A percentile compares a stretch with the other conserved stretches of the same genome.
Evolutionary conservation across 2,888 invertebrate genomes (phyloP).

Genomic region (Apodemia zela): DNA sequence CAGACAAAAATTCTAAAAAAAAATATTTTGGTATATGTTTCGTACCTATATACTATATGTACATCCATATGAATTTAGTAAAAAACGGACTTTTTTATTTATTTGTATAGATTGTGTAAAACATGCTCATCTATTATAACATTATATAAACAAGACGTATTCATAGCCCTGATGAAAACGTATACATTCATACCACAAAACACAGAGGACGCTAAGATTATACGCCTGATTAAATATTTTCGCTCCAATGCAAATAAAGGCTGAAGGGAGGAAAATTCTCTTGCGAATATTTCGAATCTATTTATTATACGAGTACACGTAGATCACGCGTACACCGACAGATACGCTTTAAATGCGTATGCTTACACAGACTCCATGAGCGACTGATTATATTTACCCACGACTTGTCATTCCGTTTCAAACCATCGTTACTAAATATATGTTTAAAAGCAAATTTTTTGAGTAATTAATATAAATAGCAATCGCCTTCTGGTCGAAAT

Average conservation of each 20-base stretch:
- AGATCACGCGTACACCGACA: too few relatives aligned
- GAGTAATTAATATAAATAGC: too few relatives aligned
- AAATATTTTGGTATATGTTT: too few relatives aligned
- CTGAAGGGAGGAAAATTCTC: constrained; percentile 50
- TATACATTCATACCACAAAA: constrained; percentile 34
- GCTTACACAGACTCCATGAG: too few relatives aligned
- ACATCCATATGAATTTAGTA: constrained; percentile 68
- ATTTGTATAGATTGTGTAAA: too few relatives aligned
- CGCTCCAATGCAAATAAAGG: constrained; percentile 74
- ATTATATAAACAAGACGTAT: not conserved
- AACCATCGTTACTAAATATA: not conserved
- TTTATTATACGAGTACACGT: too few relatives aligned
- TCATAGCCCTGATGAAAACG: not conserved
- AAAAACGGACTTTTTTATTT: constrained; percentile 48
- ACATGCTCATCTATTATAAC: constrained; percentile 23
- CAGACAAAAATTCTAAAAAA: too few relatives aligned
- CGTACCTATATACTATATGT: constrained; percentile 38
- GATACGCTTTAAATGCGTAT: too few relatives aligned
- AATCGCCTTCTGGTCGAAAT: too few relatives aligned
- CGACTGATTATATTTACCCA: not conserved
- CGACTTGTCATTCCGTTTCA: not conserved
- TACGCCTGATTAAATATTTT: constrained; percentile 78
- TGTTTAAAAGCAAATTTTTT: not conserved
- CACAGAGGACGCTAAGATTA: constrained; percentile 68
- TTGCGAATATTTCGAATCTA: constrained; percentile 37